Evolutionary conservation across 2,888 invertebrate genomes (phyloP).

Genomic region (Drosophila niveifrons): DNA sequence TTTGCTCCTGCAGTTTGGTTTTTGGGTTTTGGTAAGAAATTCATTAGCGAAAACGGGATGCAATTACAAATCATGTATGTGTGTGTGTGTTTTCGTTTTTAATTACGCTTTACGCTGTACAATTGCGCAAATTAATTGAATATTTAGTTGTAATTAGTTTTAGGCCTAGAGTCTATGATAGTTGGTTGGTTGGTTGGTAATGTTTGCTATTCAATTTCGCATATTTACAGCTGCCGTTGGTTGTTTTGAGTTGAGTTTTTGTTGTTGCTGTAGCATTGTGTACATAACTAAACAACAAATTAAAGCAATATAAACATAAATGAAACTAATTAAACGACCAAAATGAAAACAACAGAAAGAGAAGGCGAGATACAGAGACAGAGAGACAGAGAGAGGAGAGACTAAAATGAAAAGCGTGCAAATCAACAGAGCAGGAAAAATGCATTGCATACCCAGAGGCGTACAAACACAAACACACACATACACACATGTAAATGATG

Average conservation of each 20-base stretch:
- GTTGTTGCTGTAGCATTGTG: slow-evolving; percentile 48
- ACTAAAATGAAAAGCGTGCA: slow-evolving; percentile 55
- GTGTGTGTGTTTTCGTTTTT: slow-evolving; percentile 21
- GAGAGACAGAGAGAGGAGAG: slow-evolving; percentile 8
- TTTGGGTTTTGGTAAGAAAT: not conserved
- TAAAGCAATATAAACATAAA: slow-evolving; percentile 72
- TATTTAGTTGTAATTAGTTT: slow-evolving; percentile 32
- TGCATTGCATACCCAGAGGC: slow-evolving; percentile 42
- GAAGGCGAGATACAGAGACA: slow-evolving; percentile 6
- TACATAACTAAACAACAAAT: slow-evolving; percentile 72
- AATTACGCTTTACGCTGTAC: slow-evolving; percentile 33
- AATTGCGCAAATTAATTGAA: slow-evolving; percentile 21
- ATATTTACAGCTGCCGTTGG: slow-evolving; percentile 66
- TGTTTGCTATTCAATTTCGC: slow-evolving; percentile 48
- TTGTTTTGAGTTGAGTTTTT: slow-evolving; percentile 25
- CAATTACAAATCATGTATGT: slow-evolving; percentile 22
- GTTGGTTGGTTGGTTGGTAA: slow-evolving; percentile 4
- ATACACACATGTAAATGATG: slow-evolving; percentile 49
- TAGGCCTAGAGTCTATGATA: slow-evolving; percentile 47
- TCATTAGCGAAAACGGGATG: slow-evolving; percentile 26
- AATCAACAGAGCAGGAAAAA: slow-evolving; percentile 45
- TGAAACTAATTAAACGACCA: slow-evolving; percentile 68
- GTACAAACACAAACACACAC: slow-evolving; percentile 13
- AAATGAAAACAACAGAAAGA: slow-evolving; percentile 40
- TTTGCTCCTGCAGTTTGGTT: slow-evolving; percentile 87